Evolutionary conservation across 1,140 invertebrate genomes (phyloP), one percentile per base, ranked within the genome.

Genomic region (Lasioglossum albipes): DNA sequence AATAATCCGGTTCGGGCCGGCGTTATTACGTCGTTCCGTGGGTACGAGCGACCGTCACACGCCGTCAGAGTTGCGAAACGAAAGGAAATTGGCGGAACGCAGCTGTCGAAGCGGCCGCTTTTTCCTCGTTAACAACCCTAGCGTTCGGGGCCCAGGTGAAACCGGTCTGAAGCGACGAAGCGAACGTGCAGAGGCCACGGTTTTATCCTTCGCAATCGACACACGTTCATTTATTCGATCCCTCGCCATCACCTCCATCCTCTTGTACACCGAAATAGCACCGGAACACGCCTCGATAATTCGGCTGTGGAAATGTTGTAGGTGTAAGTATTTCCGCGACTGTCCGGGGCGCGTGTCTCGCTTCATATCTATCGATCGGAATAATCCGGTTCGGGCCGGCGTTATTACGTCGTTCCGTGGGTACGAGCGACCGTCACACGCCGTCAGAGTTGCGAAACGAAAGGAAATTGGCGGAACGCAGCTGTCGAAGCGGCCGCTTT

Each of bases 91-190:
- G 45, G 41, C 54, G 69, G n/a, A 61, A 69, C 64, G 16, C 36
- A 5, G 18, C 41, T 2, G 6, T 20, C n/a, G 31, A 36, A 27
- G 3, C 52, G 52, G 27, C 4, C n/a, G 36, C 3, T 79, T 72
- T 73, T 66, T 73, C 18, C 49, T 59, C 52, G 69, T 79, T 79
- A 66, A 66, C 10, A 16, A 12, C 13, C n/a, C 54, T 27, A 12
- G 45, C 42, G 42, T 9, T 12, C 5, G 10, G 42, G 7, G 45
- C 9, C 45, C 10, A 10, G 45, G 3, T 13, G 45, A 10, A 12
- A 10, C 0, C 9, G 10, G 45, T 49, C 9, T 10, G 13, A 49
- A 49, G 13, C 52, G 16, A n/a, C n/a, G n/a, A n/a, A n/a, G 27
- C 27, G 27, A 27, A 27, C 27, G 27, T 27, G 27, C 27, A 27